Conservation (phyloP, 2,113 vertebrate genomes). For the Cyanocitta stelleri region DNA sequence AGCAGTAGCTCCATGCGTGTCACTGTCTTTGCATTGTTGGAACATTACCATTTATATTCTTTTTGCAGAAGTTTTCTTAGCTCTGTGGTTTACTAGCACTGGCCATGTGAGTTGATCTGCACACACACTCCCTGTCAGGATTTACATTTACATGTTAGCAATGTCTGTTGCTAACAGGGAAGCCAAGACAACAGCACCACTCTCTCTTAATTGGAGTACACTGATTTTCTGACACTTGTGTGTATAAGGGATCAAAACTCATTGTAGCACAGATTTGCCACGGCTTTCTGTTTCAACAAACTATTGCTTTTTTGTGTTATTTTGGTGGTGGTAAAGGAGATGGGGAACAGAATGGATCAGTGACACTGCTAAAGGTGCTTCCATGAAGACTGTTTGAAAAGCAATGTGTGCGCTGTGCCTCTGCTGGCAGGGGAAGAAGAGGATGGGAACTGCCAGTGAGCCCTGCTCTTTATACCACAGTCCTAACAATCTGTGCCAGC, state of each 20-base stretch:
- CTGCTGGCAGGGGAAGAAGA: not conserved
- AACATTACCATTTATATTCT: not conserved
- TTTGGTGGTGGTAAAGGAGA: not conserved
- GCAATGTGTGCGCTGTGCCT: not conserved
- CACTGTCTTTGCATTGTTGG: not conserved
- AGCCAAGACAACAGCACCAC: not conserved
- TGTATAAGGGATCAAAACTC: not conserved
- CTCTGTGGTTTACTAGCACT: not conserved
- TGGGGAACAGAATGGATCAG: not conserved
- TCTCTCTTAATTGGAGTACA: not conserved
- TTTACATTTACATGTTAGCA: not conserved
- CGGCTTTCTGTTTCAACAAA: not conserved
- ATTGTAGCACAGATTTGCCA: not conserved
- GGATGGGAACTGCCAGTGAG: not conserved
- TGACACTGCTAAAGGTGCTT: not conserved
- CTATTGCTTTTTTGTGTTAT: not conserved
- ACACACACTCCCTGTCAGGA: not conserved
- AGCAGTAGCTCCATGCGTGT: not conserved
- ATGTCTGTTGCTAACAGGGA: not conserved
- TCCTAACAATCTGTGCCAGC: not conserved
- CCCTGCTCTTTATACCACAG: not conserved
- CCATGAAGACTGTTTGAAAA: not conserved
- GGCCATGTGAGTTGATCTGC: not conserved
- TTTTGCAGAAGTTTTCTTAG: not conserved
- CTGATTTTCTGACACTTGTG: not conserved